Evolutionary conservation across 2,888 invertebrate genomes (phyloP), one percentile per base, ranked within the genome.

Genomic region (Ischnura elegans): DNA sequence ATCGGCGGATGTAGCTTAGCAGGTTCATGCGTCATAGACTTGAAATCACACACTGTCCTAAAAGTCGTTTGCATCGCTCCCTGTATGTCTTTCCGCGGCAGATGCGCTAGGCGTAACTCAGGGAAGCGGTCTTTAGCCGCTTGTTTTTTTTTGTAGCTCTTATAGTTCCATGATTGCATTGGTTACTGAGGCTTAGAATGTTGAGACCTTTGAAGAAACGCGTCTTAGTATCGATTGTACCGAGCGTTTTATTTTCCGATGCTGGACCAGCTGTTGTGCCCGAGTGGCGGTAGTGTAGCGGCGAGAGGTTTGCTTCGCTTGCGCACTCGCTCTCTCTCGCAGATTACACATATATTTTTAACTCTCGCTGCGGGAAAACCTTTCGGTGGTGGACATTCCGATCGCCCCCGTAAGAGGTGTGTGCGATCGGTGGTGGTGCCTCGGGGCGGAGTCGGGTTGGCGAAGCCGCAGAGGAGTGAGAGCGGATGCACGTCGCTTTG

Each of bases 401-500:
- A 76, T 76, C 76, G 76, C 76, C n/a, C 76, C 76, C 76, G 76
- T 76, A 36, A 36, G 76, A 76, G 76, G 36, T 76, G 76, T 76
- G 76, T 61, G 61, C 8, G 61, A 61, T 61, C 61, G 61, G 8
- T 4, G 61, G 8, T 4, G n/a, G n/a, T 51, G 51, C 51, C 51
- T 51, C 51, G 19, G 51, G 51, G 2, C 51, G 51, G 19, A 19
- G 51, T 5, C 51, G 51, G 51, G 19, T 51, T 19, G 8, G 51
- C 8, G 51, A 13, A 19, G 13, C 19, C 16, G 51, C 4, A 1
- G 51, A 13, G n/a, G 13, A 6, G 51, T 51, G 51, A 51, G 4
- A 19, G 19, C 51, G 51, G 51, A 51, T 19, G 51, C 51, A 51
- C 51, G 16, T 51, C 51, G 51, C 51, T 19, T 51, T 51, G 19